These are phyloP conservation scores for Lepisosteus oculatus DNA, from an alignment of 2,113 vertebrate genomes.

Conservation along the genomic window DNA sequence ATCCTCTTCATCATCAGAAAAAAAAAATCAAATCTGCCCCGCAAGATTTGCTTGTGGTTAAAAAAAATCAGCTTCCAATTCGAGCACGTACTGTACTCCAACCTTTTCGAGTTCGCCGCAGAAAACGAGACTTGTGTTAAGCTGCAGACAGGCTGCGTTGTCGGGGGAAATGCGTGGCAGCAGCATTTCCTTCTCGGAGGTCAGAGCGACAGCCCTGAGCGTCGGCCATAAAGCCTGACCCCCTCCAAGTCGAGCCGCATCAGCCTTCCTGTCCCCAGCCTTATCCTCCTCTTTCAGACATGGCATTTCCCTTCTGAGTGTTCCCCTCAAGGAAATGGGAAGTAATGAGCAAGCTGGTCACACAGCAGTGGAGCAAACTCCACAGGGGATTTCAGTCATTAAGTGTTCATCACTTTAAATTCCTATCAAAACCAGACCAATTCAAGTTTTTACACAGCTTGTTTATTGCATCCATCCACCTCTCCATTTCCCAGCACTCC, in stretches of 20 bases:
- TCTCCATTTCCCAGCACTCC: not conserved
- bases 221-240: not conserved
- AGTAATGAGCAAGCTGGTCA: slow-evolving; percentile 35
- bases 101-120: no score
- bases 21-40: no score
- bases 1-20: no score
- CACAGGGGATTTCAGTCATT: slow-evolving; percentile 2
- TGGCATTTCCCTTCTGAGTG: slow-evolving; percentile 45
- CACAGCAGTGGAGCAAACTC: slow-evolving; percentile 33
- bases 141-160: not conserved
- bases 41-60: no score
- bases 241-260: slow-evolving; percentile 35
- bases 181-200: not conserved
- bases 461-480: not conserved
- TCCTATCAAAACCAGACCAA: not conserved
- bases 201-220: not conserved
- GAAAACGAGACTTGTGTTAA: no score
- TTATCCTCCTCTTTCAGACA: slow-evolving; percentile 54
- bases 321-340: slow-evolving; percentile 60
- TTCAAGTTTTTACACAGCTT: not conserved
- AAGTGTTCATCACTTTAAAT: not conserved
- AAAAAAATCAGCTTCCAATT: no score
- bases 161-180: not conserved
- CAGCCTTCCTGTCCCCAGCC: slow-evolving; percentile 47
- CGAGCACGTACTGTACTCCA: no score